Conservation (phyloP, 2,113 vertebrate genomes). For the Podarcis raffonei region DNA sequence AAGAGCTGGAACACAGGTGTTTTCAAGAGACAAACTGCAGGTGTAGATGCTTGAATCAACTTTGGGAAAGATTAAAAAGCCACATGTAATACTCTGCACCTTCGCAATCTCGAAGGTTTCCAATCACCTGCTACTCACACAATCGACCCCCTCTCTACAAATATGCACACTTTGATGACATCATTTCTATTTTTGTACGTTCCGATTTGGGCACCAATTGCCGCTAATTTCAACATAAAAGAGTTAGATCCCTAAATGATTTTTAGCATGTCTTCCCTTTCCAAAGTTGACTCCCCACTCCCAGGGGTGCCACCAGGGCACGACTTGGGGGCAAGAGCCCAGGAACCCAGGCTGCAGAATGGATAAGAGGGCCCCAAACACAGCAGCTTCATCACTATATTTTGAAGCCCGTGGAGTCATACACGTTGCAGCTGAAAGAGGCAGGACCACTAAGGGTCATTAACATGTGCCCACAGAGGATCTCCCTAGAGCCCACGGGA, state of each 20-base stretch:
- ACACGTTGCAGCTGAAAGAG: too few relatives aligned
- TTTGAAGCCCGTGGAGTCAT: too few relatives aligned
- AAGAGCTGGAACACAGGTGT: constrained; percentile 6
- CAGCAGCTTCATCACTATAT: too few relatives aligned
- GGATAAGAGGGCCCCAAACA: too few relatives aligned
- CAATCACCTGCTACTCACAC: neutral
- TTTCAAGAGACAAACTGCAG: neutral
- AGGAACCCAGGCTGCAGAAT: too few relatives aligned
- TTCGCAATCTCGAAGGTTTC: neutral
- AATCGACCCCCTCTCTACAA: neutral
- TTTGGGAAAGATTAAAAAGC: neutral
- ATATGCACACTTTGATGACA: neutral
- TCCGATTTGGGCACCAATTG: neutral
- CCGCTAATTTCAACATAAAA: neutral
- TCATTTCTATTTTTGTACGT: neutral
- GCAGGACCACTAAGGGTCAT: too few relatives aligned
- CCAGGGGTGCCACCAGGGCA: too few relatives aligned
- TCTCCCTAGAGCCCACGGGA: too few relatives aligned
- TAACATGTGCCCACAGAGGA: too few relatives aligned
- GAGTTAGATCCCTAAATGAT: neutral
- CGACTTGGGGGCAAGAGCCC: too few relatives aligned
- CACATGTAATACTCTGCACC: neutral
- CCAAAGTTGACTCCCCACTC: neutral
- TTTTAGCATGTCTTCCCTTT: neutral
- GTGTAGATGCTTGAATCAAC: constrained; percentile 18